Evolutionary conservation across 1,140 invertebrate genomes (phyloP), one percentile per base, ranked within the genome.

Genomic region (Philopotamus ludificatus): DNA sequence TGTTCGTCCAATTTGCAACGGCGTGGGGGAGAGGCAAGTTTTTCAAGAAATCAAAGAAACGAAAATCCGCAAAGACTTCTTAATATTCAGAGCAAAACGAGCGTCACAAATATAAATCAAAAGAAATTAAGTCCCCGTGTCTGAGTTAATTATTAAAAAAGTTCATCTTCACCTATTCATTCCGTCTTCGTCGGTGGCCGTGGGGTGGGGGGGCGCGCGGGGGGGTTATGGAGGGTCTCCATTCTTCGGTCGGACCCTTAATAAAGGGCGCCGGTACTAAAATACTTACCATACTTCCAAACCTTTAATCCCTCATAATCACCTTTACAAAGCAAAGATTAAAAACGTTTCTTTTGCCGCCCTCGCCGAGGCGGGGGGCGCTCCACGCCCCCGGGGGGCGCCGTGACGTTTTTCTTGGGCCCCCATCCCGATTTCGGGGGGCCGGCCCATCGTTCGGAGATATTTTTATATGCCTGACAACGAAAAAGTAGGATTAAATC

Each of bases 261-360:
- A 66, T 66, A 65, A 69, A 66, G 54, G 60, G 53, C 53, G 47
- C 47, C 28, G 50, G 53, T 41, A 51, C 64, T 67, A 67, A 63
- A 69, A 69, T 69, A 63, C 67, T 63, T 65, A 58, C 59, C 67
- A 69, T 69, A 69, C 67, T 69, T 69, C 54, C 67, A 69, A 68
- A 69, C 79, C 78, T 80, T 80, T 80, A 80, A 81, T 80, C 79
- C 78, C 73, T 80, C 75, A 80, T 81, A 81, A 81, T 80, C 79
- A 80, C 79, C 79, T 80, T 80, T 81, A 80, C 79, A 81, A 81
- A 81, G 79, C 79, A 80, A 81, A 81, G 79, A 81, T 81, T 81
- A 81, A 81, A 81, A 81, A 76, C 79, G 79, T 79, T 80, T 80
- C 77, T 76, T 72, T 73, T 74, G 68, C 73, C 67, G 26, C 65